Evolutionary conservation across 2,888 invertebrate species (phyloP), one percentile per base, ranked within the genome.

Genomic region (Tinea pellionella): DNA sequence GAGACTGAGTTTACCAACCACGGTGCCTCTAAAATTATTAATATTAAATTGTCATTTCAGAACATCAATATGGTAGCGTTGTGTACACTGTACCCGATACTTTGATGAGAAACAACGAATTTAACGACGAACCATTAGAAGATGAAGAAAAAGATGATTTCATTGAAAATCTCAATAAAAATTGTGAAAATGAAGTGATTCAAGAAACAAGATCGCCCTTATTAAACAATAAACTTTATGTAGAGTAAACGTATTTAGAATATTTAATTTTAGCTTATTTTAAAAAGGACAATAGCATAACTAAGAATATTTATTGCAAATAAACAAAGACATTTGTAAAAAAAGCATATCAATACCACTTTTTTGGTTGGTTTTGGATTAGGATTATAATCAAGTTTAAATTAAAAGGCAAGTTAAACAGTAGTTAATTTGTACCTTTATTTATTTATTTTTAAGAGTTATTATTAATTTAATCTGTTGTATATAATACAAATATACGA

Each of bases 31-130:
- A 37, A 37, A 12, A 37, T 30, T 30, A 9, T 7, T 30, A 30
- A 37, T 9, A n/a, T n/a, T 12, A 6, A 12, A n/a, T 6, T 47
- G 2, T 47, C 8, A 15, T 53, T 60, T 2, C 60, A 60, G 58
- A 24, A 16, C 62, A 62, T 18, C 59, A 42, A 2, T 63, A 63
- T 9, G 68, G 68, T 15, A 75, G 75, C 47, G 73, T 77, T 0
- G 64, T 73, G 2, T 75, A 72, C 63, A 73, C 72, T 0, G 62
- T 67, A 0, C 71, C 76, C 0, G 64, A 71, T 51, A 70, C 72
- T 0, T 63, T 77, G 19, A 62, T 73, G 51, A 64, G 58, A 9
- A 59, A 11, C 41, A 51, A 4, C 6, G 18, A 8, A 9, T 57
- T 59, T 1, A 18, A 61, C 16, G 60, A 60, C 7, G 63, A 64